phyloP scores from a whole-genome alignment of 37 sponge, comb jelly and placozoan genomes.

The Eunapius fragilis region DNA sequence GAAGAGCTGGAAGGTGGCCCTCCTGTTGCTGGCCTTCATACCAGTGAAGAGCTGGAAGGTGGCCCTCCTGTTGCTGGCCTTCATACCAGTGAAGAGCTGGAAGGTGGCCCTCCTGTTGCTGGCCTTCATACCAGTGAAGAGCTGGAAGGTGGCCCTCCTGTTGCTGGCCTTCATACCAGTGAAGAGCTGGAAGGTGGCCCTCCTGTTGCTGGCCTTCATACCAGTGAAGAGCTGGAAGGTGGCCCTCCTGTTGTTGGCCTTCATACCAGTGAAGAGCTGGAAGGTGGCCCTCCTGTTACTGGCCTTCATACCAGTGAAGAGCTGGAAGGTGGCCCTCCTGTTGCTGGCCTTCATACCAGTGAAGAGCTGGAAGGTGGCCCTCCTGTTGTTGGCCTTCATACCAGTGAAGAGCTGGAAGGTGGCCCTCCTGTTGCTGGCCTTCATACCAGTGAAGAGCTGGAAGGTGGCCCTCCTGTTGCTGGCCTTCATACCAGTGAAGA shows the following conservation, averaged over 20 bases:
- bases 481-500: constrained; percentile 46
- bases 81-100: constrained; percentile 55
- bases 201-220: constrained; percentile 60
- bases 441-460: constrained; percentile 55
- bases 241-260: constrained; percentile 57
- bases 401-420: constrained; percentile 58
- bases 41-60: constrained; percentile 58
- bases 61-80: constrained; percentile 59
- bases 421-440: constrained; percentile 59
- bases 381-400: constrained; percentile 59
- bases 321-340: constrained; percentile 62
- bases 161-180: constrained; percentile 57
- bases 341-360: constrained; percentile 57
- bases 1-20: constrained; percentile 56
- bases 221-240: constrained; percentile 58
- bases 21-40: constrained; percentile 60
- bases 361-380: constrained; percentile 56
- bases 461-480: constrained; percentile 68
- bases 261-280: constrained; percentile 55
- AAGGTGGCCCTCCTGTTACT: constrained; percentile 65
- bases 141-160: constrained; percentile 62
- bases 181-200: constrained; percentile 56
- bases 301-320: constrained; percentile 46
- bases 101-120: constrained; percentile 68
- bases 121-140: constrained; percentile 46